These are phyloP conservation scores for Micropoecilia bifurca DNA, from an alignment of 2,797 vertebrate species.

Conservation along the genomic window DNA sequence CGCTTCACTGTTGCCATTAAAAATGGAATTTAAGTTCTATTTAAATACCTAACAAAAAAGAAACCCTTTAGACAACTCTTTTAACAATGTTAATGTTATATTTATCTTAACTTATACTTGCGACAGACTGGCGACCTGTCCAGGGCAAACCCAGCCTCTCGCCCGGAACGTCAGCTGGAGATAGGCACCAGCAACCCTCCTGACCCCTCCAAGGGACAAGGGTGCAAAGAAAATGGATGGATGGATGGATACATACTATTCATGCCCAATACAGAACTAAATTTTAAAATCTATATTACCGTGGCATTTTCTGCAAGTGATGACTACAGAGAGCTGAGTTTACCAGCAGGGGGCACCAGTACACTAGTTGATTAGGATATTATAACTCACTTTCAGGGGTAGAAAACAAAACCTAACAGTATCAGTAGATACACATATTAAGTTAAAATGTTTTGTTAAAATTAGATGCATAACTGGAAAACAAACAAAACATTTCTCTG, in stretches of 20 bases:
- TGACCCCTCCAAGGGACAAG: no score
- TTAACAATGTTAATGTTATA: neutral
- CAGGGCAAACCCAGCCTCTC: no score
- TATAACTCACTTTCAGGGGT: neutral
- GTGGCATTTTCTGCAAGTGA: neutral
- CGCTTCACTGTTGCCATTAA: neutral
- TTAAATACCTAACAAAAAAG: neutral
- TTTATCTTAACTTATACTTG: neutral
- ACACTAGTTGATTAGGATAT: constrained; percentile 13
- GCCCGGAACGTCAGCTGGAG: no score
- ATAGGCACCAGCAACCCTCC: no score
- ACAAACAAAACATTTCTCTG: neutral
- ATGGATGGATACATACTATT: no score
- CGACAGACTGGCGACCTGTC: no score
- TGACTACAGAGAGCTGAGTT: neutral
- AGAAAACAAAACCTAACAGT: neutral
- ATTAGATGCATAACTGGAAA: neutral
- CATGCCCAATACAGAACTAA: neutral
- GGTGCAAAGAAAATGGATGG: no score
- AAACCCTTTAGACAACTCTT: neutral
- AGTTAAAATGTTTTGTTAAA: neutral
- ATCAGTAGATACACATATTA: neutral
- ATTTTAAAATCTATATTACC: no score
- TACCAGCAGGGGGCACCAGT: constrained; percentile 64
- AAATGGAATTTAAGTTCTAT: neutral